Base-by-base conservation (phyloP, 2,888 invertebrate genomes). In the Pharmacophagus antenor region DNA sequence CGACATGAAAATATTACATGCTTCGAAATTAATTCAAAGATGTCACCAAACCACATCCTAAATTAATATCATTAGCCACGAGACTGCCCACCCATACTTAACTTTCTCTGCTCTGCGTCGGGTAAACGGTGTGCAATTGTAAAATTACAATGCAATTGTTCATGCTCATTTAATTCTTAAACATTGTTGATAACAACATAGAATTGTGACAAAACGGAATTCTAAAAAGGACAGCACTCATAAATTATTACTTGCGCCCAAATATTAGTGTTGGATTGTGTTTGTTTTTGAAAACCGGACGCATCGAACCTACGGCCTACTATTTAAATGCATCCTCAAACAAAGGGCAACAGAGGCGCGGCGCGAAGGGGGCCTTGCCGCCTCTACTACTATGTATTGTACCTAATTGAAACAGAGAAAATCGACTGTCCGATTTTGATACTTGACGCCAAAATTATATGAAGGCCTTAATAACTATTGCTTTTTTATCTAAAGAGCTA, bases 281-380 rank as follows among this genome's bases (percentile, higher is more conserved):
- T 77, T 78, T 75, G 79, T 76, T 81, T 78, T 80, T 74, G 75
- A 73, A 74, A 76, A 78, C 80, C 83, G 79, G 80, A 80, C 80
- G 79, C 76, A 78, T 80, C 76, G 74, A 70, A 73, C 73, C 74
- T 74, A 71, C 73, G 71, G 74, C 71, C 68, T 77, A 77, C 79
- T 85, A 88, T 88, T 87, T 85, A 85, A 86, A 88, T 88, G 85
- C 87, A 80, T 87, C 79, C 79, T 77, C 87, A 88, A 89, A 89
- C 88, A 89, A 88, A 85, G 81, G 85, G 78, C 78, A 67, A 65
- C 66, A 76, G 78, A 69, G 70, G 64, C 67, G 70, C 79, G 74
- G 82, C 79, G 85, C 84, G 85, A 85, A 85, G 83, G 85, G 76
- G 79, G 77, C 75, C 67, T 73, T 73, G 73, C 70, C 71, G 74